These are phyloP conservation scores for Drosophila recens DNA, from an alignment of 2,888 invertebrate genomes.

Conservation along the genomic window DNA sequence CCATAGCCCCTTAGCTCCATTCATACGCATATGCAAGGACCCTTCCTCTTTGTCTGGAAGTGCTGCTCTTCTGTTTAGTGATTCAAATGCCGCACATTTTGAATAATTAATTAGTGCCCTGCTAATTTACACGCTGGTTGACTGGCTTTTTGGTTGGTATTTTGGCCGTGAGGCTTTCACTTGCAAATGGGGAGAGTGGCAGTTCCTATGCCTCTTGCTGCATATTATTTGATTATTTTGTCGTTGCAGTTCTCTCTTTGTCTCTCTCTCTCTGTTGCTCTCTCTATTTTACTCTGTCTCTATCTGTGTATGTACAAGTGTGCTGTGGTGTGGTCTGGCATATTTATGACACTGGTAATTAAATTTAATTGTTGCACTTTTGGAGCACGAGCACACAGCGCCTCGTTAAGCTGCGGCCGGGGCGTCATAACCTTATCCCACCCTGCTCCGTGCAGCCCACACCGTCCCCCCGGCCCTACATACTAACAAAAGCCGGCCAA, in stretches of 20 bases:
- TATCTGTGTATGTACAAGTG: slow-evolving; percentile 25
- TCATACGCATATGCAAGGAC: neutral
- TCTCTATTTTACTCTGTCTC: slow-evolving; percentile 2
- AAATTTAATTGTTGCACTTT: slow-evolving; percentile 81
- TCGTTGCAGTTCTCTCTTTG: slow-evolving; percentile 41
- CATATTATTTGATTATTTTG: slow-evolving; percentile 78
- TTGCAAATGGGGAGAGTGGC: slow-evolving; percentile 31
- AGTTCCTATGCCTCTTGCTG: slow-evolving; percentile 19
- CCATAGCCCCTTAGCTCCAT: neutral
- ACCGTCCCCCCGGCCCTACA: too few species aligned
- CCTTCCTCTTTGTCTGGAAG: slow-evolving; percentile 21
- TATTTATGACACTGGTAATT: slow-evolving; percentile 81
- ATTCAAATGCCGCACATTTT: slow-evolving; percentile 79
- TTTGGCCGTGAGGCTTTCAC: slow-evolving; percentile 51
- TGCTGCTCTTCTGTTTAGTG: slow-evolving; percentile 58
- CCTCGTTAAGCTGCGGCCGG: slow-evolving; percentile 58
- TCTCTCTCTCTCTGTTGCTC: slow-evolving; percentile 2
- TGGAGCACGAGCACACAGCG: slow-evolving; percentile 59
- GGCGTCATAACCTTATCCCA: slow-evolving; percentile 51
- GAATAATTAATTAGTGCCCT: slow-evolving; percentile 81
- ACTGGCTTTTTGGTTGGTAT: slow-evolving; percentile 73
- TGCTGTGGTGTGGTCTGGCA: slow-evolving; percentile 63
- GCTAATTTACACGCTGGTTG: slow-evolving; percentile 79
- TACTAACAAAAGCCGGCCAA: slow-evolving; percentile 38
- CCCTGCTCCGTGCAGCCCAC: neutral